A percentile compares a stretch with the other conserved stretches of the same genome.
These are phyloP conservation scores for Mactra quadrangularis DNA, from an alignment of 1,140 invertebrate species.

Conservation along the genomic window DNA sequence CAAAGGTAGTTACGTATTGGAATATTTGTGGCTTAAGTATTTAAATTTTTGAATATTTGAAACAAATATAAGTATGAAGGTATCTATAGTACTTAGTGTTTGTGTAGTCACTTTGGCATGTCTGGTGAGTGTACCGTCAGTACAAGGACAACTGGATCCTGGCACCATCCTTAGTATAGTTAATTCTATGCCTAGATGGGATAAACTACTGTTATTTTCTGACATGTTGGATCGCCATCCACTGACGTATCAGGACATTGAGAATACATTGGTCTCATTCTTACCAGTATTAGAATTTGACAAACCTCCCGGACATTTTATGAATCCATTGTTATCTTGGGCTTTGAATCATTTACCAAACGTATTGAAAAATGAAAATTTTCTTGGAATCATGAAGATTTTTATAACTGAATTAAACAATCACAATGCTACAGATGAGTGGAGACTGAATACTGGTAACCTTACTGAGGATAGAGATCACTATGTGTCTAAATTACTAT, in stretches of 20 bases:
- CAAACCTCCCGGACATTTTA: conserved; percentile 10
- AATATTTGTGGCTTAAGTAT: neutral
- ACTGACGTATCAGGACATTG: neutral
- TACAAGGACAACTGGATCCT: neutral
- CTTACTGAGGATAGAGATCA: neutral
- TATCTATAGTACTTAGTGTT: neutral
- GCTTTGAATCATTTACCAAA: conserved; percentile 36
- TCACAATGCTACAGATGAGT: neutral
- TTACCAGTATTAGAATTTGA: conserved; percentile 25
- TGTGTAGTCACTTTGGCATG: neutral
- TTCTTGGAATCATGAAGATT: conserved; percentile 28
- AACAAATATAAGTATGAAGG: neutral
- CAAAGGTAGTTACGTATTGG: neutral
- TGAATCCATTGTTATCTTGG: conserved; percentile 35
- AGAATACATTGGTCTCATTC: conserved; percentile 21
- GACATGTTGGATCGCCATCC: neutral
- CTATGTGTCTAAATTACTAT: conserved; percentile 18
- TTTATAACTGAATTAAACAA: conserved; percentile 44
- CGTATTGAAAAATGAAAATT: conserved; percentile 45
- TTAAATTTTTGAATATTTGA: neutral
- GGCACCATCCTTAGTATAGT: neutral
- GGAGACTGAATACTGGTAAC: neutral
- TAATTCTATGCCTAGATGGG: neutral
- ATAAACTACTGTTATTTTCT: conserved; percentile 6
- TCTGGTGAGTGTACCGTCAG: neutral